These are phyloP conservation scores for Eidolon dupreanum DNA, from an alignment of 2,797 vertebrate genomes.

Conservation along the genomic window DNA sequence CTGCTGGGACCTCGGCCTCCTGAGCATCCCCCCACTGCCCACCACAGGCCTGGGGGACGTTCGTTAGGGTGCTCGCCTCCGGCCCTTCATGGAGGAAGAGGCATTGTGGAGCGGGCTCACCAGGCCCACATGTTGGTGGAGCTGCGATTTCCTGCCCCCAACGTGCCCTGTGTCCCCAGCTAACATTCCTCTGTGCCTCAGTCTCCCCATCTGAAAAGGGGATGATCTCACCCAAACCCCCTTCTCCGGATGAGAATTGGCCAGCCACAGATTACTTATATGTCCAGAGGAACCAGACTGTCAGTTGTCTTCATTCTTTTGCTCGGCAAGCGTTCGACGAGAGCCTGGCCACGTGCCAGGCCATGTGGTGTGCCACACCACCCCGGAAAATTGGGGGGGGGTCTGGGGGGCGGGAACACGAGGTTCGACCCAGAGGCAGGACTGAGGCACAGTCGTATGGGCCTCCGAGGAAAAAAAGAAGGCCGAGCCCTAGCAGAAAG, in stretches of 20 bases:
- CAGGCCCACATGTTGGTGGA: not conserved
- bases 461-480: not conserved
- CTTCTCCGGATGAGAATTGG: not conserved
- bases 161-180: not conserved
- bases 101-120: not conserved
- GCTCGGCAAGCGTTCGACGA: not conserved
- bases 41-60: rapidly evolving
- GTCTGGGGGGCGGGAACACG: not conserved
- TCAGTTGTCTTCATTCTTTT: not conserved
- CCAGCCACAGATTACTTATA: not conserved
- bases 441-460: not conserved
- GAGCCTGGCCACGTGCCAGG: not conserved
- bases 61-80: rapidly evolving
- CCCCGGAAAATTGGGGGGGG: not conserved
- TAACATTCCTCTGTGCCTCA: not conserved
- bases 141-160: not conserved
- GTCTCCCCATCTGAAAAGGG: not conserved
- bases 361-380: not conserved
- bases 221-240: rapidly evolving
- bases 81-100: not conserved
- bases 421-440: not conserved
- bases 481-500: not conserved
- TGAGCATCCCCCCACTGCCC: not conserved
- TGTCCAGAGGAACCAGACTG: not conserved
- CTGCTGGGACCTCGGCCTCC: not conserved